Evolutionary conservation across 2,113 vertebrate species (phyloP).

Genomic region (Cyphomyrus plagiostoma): DNA sequence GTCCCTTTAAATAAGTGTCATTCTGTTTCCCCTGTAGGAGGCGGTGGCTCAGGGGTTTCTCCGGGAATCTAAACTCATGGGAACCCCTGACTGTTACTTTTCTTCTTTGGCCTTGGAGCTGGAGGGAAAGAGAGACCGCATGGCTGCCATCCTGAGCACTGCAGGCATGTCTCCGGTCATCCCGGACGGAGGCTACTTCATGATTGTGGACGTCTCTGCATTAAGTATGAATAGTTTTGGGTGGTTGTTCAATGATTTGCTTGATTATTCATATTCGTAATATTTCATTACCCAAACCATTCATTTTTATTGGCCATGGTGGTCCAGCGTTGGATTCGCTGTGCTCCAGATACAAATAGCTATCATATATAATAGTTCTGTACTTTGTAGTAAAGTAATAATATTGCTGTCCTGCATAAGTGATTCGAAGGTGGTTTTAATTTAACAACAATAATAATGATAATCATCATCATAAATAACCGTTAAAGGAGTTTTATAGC

Average conservation of each 20-base stretch:
- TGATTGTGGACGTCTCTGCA: conserved; percentile 77
- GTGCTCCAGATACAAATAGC: background rate
- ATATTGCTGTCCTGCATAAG: background rate
- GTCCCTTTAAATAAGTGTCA: background rate
- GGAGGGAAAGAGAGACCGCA: conserved; percentile 76
- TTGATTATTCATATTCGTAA: background rate
- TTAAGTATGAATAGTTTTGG: conserved; percentile 58
- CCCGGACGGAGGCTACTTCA: conserved; percentile 94
- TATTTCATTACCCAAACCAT: background rate
- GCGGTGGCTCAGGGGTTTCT: conserved; percentile 80
- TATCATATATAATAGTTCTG: background rate
- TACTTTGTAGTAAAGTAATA: background rate
- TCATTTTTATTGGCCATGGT: background rate
- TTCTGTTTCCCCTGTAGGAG: conserved; percentile 60
- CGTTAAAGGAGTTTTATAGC: background rate
- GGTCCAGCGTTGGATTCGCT: background rate
- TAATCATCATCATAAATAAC: background rate
- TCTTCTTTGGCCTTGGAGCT: conserved; percentile 74
- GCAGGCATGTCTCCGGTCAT: conserved; percentile 77
- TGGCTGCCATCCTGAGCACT: conserved; percentile 69
- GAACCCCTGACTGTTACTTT: conserved; percentile 84
- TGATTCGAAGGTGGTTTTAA: background rate
- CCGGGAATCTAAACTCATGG: conserved; percentile 73
- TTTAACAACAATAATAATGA: background rate
- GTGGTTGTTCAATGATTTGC: background rate